Conservation (phyloP, 2,888 invertebrate species). For the Ormyrus thymus region DNA sequence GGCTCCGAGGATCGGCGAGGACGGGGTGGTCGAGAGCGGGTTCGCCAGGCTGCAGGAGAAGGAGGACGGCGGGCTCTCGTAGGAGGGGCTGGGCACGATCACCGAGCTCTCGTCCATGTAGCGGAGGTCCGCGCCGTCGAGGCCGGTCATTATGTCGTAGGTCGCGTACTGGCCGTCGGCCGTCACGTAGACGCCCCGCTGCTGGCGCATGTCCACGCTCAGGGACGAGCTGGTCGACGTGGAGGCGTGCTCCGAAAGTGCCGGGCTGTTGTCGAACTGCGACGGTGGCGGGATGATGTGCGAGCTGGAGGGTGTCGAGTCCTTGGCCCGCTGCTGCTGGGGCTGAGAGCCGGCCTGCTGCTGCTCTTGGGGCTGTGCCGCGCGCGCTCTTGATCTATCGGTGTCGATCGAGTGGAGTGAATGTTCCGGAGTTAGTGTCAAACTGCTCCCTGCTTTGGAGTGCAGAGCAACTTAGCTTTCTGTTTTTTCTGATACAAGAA, state of each 20-base stretch:
- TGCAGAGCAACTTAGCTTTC: no score
- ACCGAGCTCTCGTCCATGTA: constrained; percentile 95
- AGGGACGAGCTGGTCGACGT: constrained; percentile 64
- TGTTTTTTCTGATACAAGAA: no score
- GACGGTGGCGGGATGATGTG: constrained; percentile 77
- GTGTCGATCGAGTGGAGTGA: constrained; percentile 64
- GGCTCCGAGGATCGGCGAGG: constrained; percentile 79
- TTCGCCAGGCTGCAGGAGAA: constrained; percentile 72
- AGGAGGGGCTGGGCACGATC: constrained; percentile 85
- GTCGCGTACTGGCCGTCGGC: constrained; percentile 77
- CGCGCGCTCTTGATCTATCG: constrained; percentile 49
- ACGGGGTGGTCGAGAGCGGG: constrained; percentile 77
- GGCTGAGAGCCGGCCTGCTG: constrained; percentile 77
- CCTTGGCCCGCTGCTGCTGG: constrained; percentile 61
- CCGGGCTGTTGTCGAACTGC: constrained; percentile 79
- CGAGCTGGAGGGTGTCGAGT: constrained; percentile 51
- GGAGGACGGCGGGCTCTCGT: constrained; percentile 86
- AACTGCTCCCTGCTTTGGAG: constrained; percentile 65
- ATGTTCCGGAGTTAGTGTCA: constrained; percentile 72
- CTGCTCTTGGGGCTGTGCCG: constrained; percentile 75
- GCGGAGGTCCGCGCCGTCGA: constrained; percentile 90
- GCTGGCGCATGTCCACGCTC: neutral
- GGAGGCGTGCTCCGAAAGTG: constrained; percentile 79
- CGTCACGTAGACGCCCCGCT: constrained; percentile 50
- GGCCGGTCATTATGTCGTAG: constrained; percentile 85